These are phyloP conservation scores for Oscheius sp. DNA, from an alignment of 2,888 invertebrate species.

Conservation along the genomic window DNA sequence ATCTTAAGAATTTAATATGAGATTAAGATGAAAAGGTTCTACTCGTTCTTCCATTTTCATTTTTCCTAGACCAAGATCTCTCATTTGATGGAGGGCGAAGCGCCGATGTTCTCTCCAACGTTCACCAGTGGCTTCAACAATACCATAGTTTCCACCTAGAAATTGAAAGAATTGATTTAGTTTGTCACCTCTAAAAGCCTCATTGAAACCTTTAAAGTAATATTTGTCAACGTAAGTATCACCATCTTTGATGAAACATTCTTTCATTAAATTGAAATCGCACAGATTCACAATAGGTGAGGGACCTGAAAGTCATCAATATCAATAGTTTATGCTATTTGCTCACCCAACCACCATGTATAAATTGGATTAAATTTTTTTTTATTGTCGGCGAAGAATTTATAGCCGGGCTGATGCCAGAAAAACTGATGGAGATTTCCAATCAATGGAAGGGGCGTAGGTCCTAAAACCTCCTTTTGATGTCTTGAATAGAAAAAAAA, in stretches of 20 bases:
- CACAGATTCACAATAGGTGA: conserved; percentile 36
- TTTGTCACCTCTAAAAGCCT: conserved; percentile 30
- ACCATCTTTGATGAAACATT: conserved; percentile 42
- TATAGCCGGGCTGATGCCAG: conserved; percentile 33
- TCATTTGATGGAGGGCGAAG: conserved; percentile 38
- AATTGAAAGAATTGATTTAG: background rate
- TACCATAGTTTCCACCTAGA: conserved; percentile 39
- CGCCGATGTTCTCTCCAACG: conserved; percentile 38
- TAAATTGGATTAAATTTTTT: conserved; percentile 37
- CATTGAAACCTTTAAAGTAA: conserved; percentile 26
- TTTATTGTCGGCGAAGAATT: conserved; percentile 30
- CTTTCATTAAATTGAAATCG: conserved; percentile 42
- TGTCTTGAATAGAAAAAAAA: background rate
- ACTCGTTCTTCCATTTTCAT: conserved; percentile 34
- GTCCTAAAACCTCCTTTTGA: conserved; percentile 26
- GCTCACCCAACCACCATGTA: conserved; percentile 46
- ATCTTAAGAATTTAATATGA: conserved; percentile 9
- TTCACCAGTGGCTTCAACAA: conserved; percentile 39
- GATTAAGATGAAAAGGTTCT: background rate
- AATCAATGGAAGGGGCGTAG: conserved; percentile 37
- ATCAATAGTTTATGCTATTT: background rate
- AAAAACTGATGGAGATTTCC: conserved; percentile 39
- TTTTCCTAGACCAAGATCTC: conserved; percentile 40
- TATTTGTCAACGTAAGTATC: conserved; percentile 39
- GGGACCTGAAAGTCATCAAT: conserved; percentile 16